A percentile compares a stretch with the other conserved stretches of the same genome.
Evolutionary conservation across 2,797 vertebrate species (phyloP).

Genomic region (Myotis pilosus): DNA sequence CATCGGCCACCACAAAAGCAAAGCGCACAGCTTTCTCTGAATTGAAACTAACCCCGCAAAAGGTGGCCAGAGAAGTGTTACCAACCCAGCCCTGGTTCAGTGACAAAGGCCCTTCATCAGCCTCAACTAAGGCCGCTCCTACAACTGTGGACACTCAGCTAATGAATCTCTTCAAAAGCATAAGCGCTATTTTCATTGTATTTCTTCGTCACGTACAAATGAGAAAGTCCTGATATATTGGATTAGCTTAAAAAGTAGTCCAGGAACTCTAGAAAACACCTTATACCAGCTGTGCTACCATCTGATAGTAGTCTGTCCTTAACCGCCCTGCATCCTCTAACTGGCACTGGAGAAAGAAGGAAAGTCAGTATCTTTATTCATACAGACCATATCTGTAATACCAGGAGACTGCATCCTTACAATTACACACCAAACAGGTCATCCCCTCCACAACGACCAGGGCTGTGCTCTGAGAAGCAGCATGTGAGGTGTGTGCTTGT

Average conservation of each 20-base stretch:
- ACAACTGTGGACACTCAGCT: neutral
- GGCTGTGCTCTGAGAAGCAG: neutral
- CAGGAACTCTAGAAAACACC: neutral
- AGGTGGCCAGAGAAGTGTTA: neutral
- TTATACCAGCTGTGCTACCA: neutral
- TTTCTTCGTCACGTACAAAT: neutral
- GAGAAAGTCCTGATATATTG: neutral
- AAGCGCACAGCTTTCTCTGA: neutral
- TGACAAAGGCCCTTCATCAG: neutral
- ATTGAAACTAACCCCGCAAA: neutral
- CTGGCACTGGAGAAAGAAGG: neutral
- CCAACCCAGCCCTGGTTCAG: neutral
- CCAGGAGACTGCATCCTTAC: neutral
- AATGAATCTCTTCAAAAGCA: neutral
- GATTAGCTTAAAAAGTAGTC: neutral
- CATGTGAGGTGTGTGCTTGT: neutral
- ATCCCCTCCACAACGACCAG: accelerated
- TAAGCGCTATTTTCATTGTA: neutral
- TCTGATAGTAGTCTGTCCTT: neutral
- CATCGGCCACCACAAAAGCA: neutral
- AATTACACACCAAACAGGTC: neutral
- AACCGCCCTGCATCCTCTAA: neutral
- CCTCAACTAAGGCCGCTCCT: neutral
- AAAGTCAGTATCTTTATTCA: neutral
- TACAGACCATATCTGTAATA: neutral